These are phyloP conservation scores for Epizoanthus rinbou DNA, from an alignment of 92 coral and sea anemone genomes.

Conservation along the genomic window DNA sequence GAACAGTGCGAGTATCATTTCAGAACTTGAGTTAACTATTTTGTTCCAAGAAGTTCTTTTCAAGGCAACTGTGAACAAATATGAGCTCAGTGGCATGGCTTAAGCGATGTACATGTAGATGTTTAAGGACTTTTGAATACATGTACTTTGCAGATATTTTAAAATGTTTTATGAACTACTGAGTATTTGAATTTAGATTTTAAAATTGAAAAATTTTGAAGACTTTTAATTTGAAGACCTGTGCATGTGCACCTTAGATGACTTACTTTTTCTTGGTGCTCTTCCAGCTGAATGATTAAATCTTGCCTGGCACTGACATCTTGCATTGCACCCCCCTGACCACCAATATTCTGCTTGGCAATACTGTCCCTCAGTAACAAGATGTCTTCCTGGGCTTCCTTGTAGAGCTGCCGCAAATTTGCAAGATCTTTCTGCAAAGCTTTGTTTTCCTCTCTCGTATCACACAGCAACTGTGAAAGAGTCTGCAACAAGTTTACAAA, in stretches of 20 bases:
- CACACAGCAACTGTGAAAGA: conserved; percentile 83
- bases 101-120: too few species aligned
- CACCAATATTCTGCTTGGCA: conserved; percentile 67
- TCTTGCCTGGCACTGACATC: conserved; percentile 79
- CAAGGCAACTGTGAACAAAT: too few species aligned
- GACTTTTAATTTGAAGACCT: not conserved
- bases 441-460: conserved; percentile 85
- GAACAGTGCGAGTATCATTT: too few species aligned
- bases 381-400: conserved; percentile 95
- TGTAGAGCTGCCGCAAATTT: conserved; percentile 80
- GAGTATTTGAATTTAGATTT: too few species aligned
- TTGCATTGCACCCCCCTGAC: conserved; percentile 49
- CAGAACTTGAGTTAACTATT: too few species aligned
- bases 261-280: conserved; percentile 82
- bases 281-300: conserved; percentile 76
- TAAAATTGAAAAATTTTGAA: not conserved
- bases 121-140: too few species aligned
- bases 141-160: too few species aligned
- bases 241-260: too few species aligned
- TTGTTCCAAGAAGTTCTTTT: too few species aligned
- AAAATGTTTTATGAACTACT: too few species aligned
- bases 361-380: conserved; percentile 78
- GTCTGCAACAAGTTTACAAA: conserved; percentile 45
- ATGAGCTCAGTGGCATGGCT: too few species aligned
- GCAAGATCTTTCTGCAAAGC: conserved; percentile 83